phyloP scores from a whole-genome alignment of 30 jellyfish, hydroid and myxozoan genomes.

The Rhopilema esculentum region DNA sequence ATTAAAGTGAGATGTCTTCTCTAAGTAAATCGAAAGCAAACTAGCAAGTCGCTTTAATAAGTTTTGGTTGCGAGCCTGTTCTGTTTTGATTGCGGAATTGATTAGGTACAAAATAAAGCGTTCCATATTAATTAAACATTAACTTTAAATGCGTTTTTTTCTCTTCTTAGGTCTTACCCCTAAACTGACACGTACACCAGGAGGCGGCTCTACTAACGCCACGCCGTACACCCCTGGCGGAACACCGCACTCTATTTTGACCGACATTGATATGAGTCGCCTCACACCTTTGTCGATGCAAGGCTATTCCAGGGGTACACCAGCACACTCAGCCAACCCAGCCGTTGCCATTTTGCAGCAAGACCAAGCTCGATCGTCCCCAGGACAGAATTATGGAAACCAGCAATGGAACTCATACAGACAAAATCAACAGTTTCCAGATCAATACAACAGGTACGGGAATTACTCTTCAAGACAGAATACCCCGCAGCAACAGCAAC shows the following conservation, averaged over 20 bases:
- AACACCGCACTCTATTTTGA: slow-evolving; percentile 85
- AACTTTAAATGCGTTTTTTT: background rate
- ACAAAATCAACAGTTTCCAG: slow-evolving; percentile 40
- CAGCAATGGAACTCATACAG: slow-evolving; percentile 73
- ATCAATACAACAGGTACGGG: slow-evolving; percentile 47
- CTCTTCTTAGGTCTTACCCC: slow-evolving; percentile 74
- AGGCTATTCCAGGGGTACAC: slow-evolving; percentile 60
- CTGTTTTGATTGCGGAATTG: too few species aligned
- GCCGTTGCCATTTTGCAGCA: slow-evolving; percentile 46
- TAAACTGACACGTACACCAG: slow-evolving; percentile 72
- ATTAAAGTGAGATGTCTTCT: too few species aligned
- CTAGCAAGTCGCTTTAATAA: too few species aligned
- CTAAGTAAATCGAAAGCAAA: too few species aligned
- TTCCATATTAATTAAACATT: too few species aligned
- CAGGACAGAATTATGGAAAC: slow-evolving; percentile 59
- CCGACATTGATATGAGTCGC: slow-evolving; percentile 71
- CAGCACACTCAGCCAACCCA: slow-evolving; percentile 53
- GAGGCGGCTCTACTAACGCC: slow-evolving; percentile 55
- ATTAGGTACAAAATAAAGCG: too few species aligned
- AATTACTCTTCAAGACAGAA: slow-evolving; percentile 32
- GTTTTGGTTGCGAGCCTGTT: too few species aligned
- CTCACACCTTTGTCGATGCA: slow-evolving; percentile 61
- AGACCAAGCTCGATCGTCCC: slow-evolving; percentile 61
- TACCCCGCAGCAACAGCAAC: slow-evolving; percentile 62
- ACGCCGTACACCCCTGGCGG: slow-evolving; percentile 99